phyloP scores from a whole-genome alignment of 2,888 invertebrate species.

The Tiliacea aurago region DNA sequence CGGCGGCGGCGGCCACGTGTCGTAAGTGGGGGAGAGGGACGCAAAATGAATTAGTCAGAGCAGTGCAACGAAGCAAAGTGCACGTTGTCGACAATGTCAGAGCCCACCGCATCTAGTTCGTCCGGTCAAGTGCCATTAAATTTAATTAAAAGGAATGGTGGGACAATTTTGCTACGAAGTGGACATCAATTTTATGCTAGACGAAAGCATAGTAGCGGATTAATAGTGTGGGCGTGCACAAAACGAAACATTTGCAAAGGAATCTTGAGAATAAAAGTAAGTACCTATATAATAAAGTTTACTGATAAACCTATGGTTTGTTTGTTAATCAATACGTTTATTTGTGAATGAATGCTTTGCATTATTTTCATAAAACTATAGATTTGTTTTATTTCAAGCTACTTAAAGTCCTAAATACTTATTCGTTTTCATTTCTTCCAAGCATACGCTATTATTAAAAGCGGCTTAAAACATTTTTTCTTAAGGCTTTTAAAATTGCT shows the following conservation, averaged over 20 bases:
- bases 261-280: conserved; percentile 29
- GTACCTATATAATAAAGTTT: conserved; percentile 26
- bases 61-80: conserved; percentile 31
- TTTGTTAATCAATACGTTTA: conserved; percentile 24
- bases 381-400: conserved; percentile 30
- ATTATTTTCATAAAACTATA: conserved; percentile 23
- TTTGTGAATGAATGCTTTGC: conserved; percentile 23
- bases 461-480: conserved; percentile 27
- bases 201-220: conserved; percentile 28
- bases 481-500: conserved; percentile 31
- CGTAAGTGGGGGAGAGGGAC: conserved; percentile 17
- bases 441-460: conserved; percentile 31
- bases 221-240: conserved; percentile 34
- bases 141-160: conserved; percentile 25
- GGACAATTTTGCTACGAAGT: conserved; percentile 26
- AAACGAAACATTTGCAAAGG: conserved; percentile 28
- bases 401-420: conserved; percentile 34
- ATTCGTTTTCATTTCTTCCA: conserved; percentile 33
- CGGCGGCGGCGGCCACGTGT: conserved; percentile 23
- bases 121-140: conserved; percentile 16
- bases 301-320: conserved; percentile 18
- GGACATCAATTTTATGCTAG: conserved; percentile 32
- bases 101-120: conserved; percentile 15
- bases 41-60: conserved; percentile 20
- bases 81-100: conserved; percentile 15